phyloP scores from a whole-genome alignment of 2,113 vertebrate genomes.

The Lynx canadensis region DNA sequence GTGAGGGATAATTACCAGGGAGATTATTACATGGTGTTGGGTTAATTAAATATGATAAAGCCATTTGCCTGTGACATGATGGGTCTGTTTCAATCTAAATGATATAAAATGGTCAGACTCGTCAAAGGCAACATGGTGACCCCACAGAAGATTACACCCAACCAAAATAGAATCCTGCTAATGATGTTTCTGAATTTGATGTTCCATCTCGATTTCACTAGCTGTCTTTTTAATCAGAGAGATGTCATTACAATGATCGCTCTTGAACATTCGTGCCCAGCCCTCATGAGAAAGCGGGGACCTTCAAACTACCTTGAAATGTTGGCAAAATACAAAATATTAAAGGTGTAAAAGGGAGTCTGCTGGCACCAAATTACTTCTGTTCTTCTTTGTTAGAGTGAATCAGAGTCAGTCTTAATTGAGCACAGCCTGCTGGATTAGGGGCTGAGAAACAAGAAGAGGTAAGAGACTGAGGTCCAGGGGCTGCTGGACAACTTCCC shows the following conservation, averaged over 20 bases:
- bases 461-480: background rate
- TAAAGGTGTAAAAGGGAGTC: background rate
- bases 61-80: slow-evolving; percentile 58
- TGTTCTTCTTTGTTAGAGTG: background rate
- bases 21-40: slow-evolving; percentile 80
- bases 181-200: slow-evolving; percentile 76
- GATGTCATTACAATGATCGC: slow-evolving; percentile 46
- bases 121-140: slow-evolving; percentile 55
- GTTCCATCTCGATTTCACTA: slow-evolving; percentile 52
- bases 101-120: slow-evolving; percentile 68
- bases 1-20: slow-evolving; percentile 73
- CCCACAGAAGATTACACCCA: slow-evolving; percentile 64
- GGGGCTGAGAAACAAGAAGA: background rate
- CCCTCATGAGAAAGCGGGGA: slow-evolving; percentile 28
- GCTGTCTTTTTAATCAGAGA: slow-evolving; percentile 78
- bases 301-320: slow-evolving; percentile 56
- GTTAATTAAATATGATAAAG: slow-evolving; percentile 72
- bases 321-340: slow-evolving; percentile 58
- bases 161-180: slow-evolving; percentile 68
- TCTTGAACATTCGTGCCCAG: slow-evolving; percentile 21
- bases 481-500: background rate
- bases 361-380: background rate
- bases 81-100: slow-evolving; percentile 69
- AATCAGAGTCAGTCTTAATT: background rate
- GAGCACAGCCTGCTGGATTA: background rate